Evolutionary conservation across 2,888 invertebrate species (phyloP), one percentile per base, ranked within the genome.

Genomic region (Drosophila fungiperda): DNA sequence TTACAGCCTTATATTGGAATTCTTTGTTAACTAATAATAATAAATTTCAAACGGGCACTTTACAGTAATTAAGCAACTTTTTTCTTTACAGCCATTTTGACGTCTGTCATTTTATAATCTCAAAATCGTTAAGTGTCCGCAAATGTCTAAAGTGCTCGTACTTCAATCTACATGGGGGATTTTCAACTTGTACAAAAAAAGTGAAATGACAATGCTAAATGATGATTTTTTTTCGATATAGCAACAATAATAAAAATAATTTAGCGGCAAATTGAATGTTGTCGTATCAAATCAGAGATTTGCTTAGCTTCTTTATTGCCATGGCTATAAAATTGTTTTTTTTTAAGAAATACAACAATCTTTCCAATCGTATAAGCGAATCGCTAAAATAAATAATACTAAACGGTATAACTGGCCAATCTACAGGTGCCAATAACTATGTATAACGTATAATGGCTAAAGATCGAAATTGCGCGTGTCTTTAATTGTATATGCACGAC

Each of bases 21-120:
- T 88, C 78, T 78, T 82, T 82, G 64, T 78, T 78, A 78, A 68
- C 61, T 63, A 59, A 53, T 23, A 36, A 53, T 20, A 36, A 61
- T 50, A 61, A 57, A 80, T 67, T 76, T 64, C 59, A 78, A 77
- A 76, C 61, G 48, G 29, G 29, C 23, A 54, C 59, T 68, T 49
- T 61, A 36, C 64, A 29, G 57, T 52, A 63, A 67, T 78, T 64
- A 73, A 61, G 49, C 40, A 65, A 45, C 35, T 33, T 15, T 23
- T 45, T 36, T 36, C n/a, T 26, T 29, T 20, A 15, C 26, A 52
- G 49, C 65, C 72, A 63, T 65, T 64, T 64, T 57, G 57, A 42
- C 40, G 40, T 66, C 63, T 54, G 57, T 76, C 68, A 62, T 49
- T 50, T 59, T 50, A 66, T 3, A 63, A 65, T 49, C 73, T 62